Evolutionary conservation across 2,113 vertebrate genomes (phyloP), one percentile per base, ranked within the genome.

Genomic region (Herpetotheres cachinnans): DNA sequence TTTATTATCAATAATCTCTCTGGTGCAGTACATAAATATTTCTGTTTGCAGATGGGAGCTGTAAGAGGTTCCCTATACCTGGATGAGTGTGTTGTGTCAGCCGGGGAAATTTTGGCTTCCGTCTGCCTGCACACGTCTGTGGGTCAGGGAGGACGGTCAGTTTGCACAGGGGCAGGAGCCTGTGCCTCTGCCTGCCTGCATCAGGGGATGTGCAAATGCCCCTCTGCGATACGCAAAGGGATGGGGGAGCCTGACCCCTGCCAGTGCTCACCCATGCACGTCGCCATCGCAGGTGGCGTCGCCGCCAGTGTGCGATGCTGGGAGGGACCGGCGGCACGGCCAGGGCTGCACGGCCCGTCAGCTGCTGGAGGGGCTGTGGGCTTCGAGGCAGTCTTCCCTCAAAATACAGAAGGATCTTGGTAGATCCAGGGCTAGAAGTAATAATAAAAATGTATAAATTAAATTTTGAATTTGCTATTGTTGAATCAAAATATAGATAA

Each of bases 211-310:
- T 27, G 24, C 34, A 6, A 16, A 32, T 24, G 16, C 27, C 7
- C 6, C 82, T 63, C 47, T 5, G 90, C 2, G 11, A 10, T 5
- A 1, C 0, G 19, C 67, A 16, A 3, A 6, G 69, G 49, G 29
- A 13, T 36, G 42, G 29, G 49, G 34, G 26, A 6, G 16, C 29
- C 25, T 11, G 66, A 9, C 20, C 25, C 6, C 34, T 46, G 46
- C 49, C 29, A 7, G 40, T 7, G 26, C 47, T 36, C 3, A 2
- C 27, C 34, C n/a, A 7, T 2, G 3, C 3, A 2, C 38, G 6
- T 27, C 5, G 6, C 16, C 3, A 2, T 30, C 7, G 3, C 58
- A 5, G 34, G 58, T 2, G 9, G n/a, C 38, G n/a, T n/a, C n/a
- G n/a, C n/a, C 16, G 17, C n/a, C n/a, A 38, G 15, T 62, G 59